Conservation (phyloP, 2,888 invertebrate species). For the Tachystola acroxantha region DNA sequence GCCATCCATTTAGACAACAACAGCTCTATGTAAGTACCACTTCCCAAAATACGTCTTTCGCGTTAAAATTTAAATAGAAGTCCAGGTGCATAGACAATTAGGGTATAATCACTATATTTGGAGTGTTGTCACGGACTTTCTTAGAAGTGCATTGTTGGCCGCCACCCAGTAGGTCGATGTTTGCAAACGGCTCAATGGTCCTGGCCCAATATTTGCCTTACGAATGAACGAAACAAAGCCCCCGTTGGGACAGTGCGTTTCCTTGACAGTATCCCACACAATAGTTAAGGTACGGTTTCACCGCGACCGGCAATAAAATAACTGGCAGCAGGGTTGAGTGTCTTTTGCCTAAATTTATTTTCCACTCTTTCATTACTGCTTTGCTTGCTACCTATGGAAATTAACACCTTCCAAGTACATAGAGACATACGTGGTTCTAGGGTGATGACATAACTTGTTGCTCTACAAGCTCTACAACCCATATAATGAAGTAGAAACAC, state of each 20-base stretch:
- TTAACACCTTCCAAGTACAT: no score
- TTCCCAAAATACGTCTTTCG: slow-evolving; percentile 56
- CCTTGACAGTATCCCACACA: slow-evolving; percentile 48
- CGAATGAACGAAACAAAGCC: slow-evolving; percentile 73
- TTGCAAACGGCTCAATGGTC: slow-evolving; percentile 71
- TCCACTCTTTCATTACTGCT: no score
- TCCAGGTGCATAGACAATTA: slow-evolving; percentile 68
- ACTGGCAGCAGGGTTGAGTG: no score
- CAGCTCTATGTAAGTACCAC: slow-evolving; percentile 33
- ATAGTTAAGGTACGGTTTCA: slow-evolving; percentile 38
- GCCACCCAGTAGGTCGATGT: slow-evolving; percentile 70
- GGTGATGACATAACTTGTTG: no score
- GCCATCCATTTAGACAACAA: slow-evolving; percentile 50
- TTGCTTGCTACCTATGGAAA: no score
- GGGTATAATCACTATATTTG: slow-evolving; percentile 70
- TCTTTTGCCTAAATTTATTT: no score
- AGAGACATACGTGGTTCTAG: no score
- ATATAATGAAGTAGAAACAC: no score
- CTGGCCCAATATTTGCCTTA: slow-evolving; percentile 71
- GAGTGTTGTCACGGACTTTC: slow-evolving; percentile 73
- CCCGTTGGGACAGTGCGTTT: slow-evolving; percentile 64
- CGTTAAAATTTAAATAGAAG: slow-evolving; percentile 63
- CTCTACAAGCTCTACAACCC: no score
- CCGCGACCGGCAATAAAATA: no score
- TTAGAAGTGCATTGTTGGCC: slow-evolving; percentile 58